These are phyloP conservation scores for Dolichopus griseipennis DNA, from an alignment of 2,888 invertebrate species.

Conservation along the genomic window DNA sequence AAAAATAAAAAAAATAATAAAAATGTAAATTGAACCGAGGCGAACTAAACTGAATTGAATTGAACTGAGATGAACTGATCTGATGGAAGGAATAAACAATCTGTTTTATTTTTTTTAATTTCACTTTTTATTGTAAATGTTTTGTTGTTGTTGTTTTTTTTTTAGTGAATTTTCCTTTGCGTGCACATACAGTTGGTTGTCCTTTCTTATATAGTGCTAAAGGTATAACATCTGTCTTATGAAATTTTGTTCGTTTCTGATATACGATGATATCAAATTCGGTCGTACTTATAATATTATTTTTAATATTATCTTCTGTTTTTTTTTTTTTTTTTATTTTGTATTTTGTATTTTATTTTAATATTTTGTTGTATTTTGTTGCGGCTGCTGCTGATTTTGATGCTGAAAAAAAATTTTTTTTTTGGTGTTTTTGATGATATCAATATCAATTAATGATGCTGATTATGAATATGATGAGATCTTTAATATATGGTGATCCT, in stretches of 20 bases:
- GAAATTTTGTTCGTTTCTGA: neutral
- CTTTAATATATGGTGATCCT: neutral
- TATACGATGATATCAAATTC: neutral
- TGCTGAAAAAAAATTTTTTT: neutral
- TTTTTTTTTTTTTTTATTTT: neutral
- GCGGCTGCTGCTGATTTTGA: neutral
- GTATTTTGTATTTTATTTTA: no score
- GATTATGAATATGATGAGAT: neutral
- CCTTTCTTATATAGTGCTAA: neutral
- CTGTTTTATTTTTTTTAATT: neutral
- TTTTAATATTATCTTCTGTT: no score
- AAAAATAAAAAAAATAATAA: no score
- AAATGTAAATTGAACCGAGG: no score
- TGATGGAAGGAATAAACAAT: neutral
- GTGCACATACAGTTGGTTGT: no score
- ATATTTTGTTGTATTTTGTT: no score
- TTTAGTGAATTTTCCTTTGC: no score
- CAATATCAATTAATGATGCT: neutral
- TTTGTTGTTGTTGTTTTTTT: no score
- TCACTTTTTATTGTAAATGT: neutral
- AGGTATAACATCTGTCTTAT: constrained; percentile 3
- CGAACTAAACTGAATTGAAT: neutral
- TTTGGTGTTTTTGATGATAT: no score
- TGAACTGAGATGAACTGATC: neutral
- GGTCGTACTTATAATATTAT: neutral